Base-by-base conservation (phyloP, 2,888 invertebrate species). In the Cosmia pyralina region DNA sequence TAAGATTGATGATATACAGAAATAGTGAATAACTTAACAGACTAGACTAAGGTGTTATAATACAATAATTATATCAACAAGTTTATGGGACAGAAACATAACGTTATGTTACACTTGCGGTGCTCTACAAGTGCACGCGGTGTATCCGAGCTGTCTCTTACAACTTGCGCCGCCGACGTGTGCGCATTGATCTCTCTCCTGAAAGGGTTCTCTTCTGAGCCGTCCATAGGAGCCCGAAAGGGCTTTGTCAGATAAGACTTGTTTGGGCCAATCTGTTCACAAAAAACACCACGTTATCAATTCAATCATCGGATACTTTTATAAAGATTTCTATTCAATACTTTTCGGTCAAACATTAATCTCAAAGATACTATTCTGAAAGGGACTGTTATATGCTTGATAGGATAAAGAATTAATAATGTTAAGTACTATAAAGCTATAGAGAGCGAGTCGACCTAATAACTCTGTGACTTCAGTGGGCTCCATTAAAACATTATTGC, bases 141-240 rank as follows among this genome's bases (percentile, higher is more conserved):
- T 13, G 13, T 28, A 17, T 46, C 34, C 13, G 8, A 15, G 7
- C 5, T 17, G 19, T 22, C 38, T 57, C 79, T 74, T 77, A 19
- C 84, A 58, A 63, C 85, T 88, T 87, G 79, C 50, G 28, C 84
- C 77, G 76, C 34, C 59, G 55, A 38, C 76, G 76, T 66, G 68
- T 82, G 69, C 82, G 79, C 92, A 92, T 92, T 92, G 95, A 94
- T 94, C 92, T 93, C 88, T 88, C 86, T 88, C 79, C 88, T 91
- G 91, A 94, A 94, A 94, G 94, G 94, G 94, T 93, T 92, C 91
- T 87, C 87, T 87, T 90, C 90, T 92, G 90, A 92, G 91, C 91
- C 89, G 86, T 90, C 90, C 89, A 89, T 87, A 90, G 90, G 89
- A 88, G 89, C 89, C 87, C 87, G 73, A 90, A 91, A 91, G 88